Evolutionary conservation across 2,888 invertebrate species (phyloP).

Genomic region (Drosophila formosana): DNA sequence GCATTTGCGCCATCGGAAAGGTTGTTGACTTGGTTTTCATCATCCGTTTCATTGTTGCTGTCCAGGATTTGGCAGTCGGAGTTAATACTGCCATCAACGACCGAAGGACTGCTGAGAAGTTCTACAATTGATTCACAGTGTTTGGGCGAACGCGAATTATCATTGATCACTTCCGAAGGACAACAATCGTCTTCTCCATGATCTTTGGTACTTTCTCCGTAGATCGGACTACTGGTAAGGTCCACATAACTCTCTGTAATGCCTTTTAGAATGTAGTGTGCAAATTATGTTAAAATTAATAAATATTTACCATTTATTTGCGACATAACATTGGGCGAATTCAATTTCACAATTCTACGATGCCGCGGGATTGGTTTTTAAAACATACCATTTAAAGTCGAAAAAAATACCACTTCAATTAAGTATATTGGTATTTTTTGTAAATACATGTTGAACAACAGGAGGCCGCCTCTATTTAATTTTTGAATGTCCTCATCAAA

Average conservation of each 20-base stretch:
- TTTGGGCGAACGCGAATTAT: background rate
- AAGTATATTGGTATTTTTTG: too few relatives aligned
- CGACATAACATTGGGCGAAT: background rate
- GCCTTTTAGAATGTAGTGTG: background rate
- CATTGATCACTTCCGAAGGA: background rate
- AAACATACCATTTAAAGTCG: too few relatives aligned
- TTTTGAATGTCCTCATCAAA: too few relatives aligned
- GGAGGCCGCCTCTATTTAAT: too few relatives aligned
- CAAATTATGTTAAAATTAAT: background rate
- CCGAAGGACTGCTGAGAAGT: background rate
- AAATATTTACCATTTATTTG: conserved; percentile 2
- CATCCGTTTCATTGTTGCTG: background rate
- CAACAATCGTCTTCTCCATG: background rate
- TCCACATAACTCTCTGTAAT: background rate
- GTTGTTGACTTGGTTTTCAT: background rate
- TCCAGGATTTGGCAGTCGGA: background rate
- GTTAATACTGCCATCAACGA: background rate
- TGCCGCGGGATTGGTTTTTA: background rate
- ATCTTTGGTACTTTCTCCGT: background rate
- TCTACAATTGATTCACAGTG: background rate
- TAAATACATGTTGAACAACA: too few relatives aligned
- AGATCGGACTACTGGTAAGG: background rate
- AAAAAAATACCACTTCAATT: too few relatives aligned
- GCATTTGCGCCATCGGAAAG: background rate
- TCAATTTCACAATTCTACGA: conserved; percentile 6